Conservation (phyloP, 2,888 invertebrate species). For the Chrysolina americana region DNA sequence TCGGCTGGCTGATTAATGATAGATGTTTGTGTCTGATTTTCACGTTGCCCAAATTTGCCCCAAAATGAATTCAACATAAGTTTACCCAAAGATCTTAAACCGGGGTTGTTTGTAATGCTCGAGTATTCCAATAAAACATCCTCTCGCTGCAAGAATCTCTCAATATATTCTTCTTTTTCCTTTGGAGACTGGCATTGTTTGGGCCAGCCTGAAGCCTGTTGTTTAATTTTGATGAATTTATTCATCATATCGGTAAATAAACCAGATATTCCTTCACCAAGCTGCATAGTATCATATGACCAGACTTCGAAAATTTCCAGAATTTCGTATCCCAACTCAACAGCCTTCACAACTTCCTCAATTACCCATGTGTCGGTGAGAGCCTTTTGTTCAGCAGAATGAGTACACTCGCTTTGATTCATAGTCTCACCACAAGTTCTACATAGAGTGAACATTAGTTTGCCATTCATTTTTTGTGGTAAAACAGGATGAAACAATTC, state of each 20-base stretch:
- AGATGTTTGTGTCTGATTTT: conserved; percentile 44
- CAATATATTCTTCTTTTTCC: conserved; percentile 33
- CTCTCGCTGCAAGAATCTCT: conserved; percentile 7
- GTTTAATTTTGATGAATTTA: conserved; percentile 59
- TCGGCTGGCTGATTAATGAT: conserved; percentile 23
- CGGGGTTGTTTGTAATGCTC: conserved; percentile 8
- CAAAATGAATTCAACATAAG: conserved; percentile 33
- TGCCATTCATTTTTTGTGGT: conserved; percentile 41
- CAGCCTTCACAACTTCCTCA: conserved; percentile 62
- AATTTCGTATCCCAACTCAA: conserved; percentile 59
- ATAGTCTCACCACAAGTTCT: conserved; percentile 58
- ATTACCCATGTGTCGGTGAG: conserved; percentile 36
- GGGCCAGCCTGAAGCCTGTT: conserved; percentile 57
- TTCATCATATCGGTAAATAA: conserved; percentile 62
- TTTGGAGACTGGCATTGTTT: conserved; percentile 45
- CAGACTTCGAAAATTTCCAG: conserved; percentile 45
- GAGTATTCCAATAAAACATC: conserved; percentile 10
- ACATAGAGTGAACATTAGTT: conserved; percentile 57
- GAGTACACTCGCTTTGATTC: conserved; percentile 55
- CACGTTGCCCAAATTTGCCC: conserved; percentile 44
- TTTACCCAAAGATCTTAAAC: conserved; percentile 4
- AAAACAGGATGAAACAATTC: conserved; percentile 49
- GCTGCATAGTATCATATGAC: conserved; percentile 49
- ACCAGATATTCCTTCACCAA: conserved; percentile 52
- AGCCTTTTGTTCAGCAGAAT: conserved; percentile 46